phyloP scores from a whole-genome alignment of 2,797 vertebrate species.

The Luscinia luscinia region DNA sequence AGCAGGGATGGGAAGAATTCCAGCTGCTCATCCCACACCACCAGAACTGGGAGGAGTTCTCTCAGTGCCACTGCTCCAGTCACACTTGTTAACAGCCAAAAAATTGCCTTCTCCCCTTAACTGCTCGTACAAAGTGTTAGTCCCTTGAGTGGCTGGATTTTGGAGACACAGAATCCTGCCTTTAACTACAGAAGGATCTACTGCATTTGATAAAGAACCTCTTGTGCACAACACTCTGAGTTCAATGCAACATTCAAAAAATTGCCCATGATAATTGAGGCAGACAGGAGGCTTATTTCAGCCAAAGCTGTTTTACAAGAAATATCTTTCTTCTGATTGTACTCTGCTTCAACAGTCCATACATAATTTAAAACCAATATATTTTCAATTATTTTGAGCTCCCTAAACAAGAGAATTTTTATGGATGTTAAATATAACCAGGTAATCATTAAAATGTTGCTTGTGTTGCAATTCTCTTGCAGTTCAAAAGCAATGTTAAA shows the following conservation, averaged over 20 bases:
- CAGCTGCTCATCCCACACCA: not conserved
- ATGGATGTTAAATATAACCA: constrained; percentile 73
- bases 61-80: not conserved
- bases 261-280: not conserved
- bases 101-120: not conserved
- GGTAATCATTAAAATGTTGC: constrained; percentile 78
- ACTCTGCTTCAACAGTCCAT: constrained; percentile 17
- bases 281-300: not conserved
- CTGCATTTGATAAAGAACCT: not conserved
- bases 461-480: constrained; percentile 69
- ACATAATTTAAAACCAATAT: constrained; percentile 74
- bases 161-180: not conserved
- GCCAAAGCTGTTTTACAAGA: not conserved
- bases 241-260: not conserved
- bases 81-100: not conserved
- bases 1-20: not conserved
- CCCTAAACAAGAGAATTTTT: constrained; percentile 69
- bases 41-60: fast-evolving
- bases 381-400: constrained; percentile 74
- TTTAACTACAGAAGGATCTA: not conserved
- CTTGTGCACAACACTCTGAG: fast-evolving
- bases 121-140: not conserved
- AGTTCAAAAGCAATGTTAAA: constrained; percentile 73
- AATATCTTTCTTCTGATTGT: not conserved
- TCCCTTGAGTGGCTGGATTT: not conserved